Evolutionary conservation across 2,113 vertebrate genomes (phyloP).

Genomic region (Ameiurus melas): DNA sequence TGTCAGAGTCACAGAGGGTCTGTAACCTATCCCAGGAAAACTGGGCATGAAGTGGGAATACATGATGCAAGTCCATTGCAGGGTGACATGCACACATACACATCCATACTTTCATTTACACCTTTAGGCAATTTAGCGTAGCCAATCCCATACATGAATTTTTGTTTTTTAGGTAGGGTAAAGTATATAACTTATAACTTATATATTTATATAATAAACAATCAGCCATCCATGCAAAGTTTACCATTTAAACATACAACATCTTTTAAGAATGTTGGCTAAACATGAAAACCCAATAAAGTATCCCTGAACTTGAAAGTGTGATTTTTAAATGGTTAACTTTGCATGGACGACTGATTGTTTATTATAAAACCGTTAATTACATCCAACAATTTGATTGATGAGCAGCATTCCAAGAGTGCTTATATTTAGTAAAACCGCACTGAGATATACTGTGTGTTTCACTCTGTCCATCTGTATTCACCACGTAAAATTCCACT

Average conservation of each 20-base stretch:
- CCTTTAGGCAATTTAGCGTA: background rate
- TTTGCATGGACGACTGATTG: background rate
- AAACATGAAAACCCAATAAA: background rate
- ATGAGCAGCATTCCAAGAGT: background rate
- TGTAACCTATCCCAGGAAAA: no score
- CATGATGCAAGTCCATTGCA: no score
- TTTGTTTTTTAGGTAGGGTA: background rate
- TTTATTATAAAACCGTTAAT: background rate
- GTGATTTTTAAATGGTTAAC: background rate
- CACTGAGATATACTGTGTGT: background rate
- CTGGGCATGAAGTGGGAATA: no score
- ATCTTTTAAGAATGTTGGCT: background rate
- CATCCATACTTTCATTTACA: background rate
- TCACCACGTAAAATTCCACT: no score
- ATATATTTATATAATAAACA: no score
- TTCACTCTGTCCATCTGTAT: background rate
- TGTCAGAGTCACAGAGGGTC: no score
- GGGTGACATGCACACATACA: background rate
- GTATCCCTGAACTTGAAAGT: background rate
- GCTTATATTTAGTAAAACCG: background rate
- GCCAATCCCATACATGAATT: background rate
- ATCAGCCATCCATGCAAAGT: no score
- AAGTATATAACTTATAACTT: no score
- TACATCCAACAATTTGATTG: background rate
- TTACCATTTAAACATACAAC: no score